Base-by-base conservation (phyloP, 2,888 invertebrate genomes). In the Dysmachus trigonus region DNA sequence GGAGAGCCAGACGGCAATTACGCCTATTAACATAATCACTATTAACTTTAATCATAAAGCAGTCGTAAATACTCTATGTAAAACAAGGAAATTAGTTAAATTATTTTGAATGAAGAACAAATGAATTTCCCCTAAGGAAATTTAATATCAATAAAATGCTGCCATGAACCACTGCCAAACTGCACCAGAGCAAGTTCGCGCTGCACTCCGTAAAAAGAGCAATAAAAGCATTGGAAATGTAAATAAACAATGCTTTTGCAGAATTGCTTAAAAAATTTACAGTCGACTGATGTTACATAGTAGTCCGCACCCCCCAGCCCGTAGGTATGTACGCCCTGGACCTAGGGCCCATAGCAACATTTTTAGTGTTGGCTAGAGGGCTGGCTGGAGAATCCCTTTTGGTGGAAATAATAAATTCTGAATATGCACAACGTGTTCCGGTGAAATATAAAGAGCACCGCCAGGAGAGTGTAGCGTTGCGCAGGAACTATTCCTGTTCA, bases 401-500 rank as follows among this genome's bases (percentile, higher is more conserved):
- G 62, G 62, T 62, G 62, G 62, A 62, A 62, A 62, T 62, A 62
- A 62, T 62, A 62, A 62, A 62, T 62, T 62, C 62, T 62, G 62
- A 62, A 62, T 62, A 62, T 62, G 62, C 62, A 62, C 62, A 62
- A 62, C 62, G 62, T 62, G 62, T 62, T 62, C 62, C 62, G 62
- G 62, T 22, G 27, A 62, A 62, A 62, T 62, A 62, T 62, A 62
- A 62, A 62, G 62, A 62, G 62, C 62, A 62, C 27, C 27, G 18
- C 62, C 62, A 62, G 33, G 73, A 73, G 73, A 73, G 31, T 31
- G 18, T 62, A 30, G 33, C 22, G 30, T 1, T 79, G 53, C 30
- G 27, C 33, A 51, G 81, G 53, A 79, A 81, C 81, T 81, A 81
- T 81, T 81, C 15, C 47, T 77, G 77, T 77, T 31, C 77, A 77